Evolutionary conservation across 2,113 vertebrate genomes (phyloP), one percentile per base, ranked within the genome.

Genomic region (Dendropsophus ebraccatus): DNA sequence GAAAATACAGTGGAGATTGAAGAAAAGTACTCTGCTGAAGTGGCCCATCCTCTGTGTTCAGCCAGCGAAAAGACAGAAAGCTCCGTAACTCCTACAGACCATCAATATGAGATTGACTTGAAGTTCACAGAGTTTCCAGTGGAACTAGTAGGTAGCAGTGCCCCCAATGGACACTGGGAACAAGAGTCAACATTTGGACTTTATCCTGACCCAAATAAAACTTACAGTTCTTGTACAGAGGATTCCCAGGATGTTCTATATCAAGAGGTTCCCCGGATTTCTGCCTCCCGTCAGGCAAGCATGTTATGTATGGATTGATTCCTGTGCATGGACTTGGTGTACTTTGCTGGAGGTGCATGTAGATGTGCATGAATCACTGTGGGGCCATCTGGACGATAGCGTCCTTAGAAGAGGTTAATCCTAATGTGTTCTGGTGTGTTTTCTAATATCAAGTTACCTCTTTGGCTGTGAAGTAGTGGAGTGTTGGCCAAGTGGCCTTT

Each of bases 231-330:
- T 88, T 67, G 84, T 87, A 90, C 82, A 82, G 83, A 90, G 5
- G 90, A 81, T 69, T 87, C n/a, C 83, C 92, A 92, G 83, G 80
- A 78, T 54, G 89, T 74, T 76, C 0, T 77, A 7, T 0, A 0
- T 90, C 89, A 77, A 32, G 90, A 89, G 87, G 89, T 76, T 0
- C 91, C 95, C 91, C 91, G 96, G 90, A 94, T 98, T 90, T 99
- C 97, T 87, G 96, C 97, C 0, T 97, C 97, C 21, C 95, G 97
- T 94, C 98, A 99, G 92, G 98, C 98, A 99, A 95, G 97, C 95
- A 30, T 69, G n/a, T 32, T n/a, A 82, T 86, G 50, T 82, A 47
- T 77, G 83, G 67, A 88, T 87, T 87, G 87, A 49, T 87, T 62
- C 75, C 37, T 72, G 5, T 74, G 88, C 87, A 82, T 90, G 87